Conservation (phyloP, 2,113 vertebrate species). For the Dromaius novaehollandiae region DNA sequence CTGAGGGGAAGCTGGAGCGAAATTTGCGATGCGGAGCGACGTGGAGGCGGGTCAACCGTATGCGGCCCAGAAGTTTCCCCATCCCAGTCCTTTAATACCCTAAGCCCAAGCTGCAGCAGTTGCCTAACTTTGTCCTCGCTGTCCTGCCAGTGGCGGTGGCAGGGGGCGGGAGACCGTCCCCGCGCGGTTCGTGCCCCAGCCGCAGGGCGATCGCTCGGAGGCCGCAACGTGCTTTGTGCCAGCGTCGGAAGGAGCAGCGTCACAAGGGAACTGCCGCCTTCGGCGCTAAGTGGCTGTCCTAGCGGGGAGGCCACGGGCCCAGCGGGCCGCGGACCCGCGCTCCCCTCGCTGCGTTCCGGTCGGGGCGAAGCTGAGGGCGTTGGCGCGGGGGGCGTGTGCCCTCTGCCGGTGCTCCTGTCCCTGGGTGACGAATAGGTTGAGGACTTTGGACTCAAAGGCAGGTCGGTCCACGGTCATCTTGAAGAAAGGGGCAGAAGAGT, state of each 20-base stretch:
- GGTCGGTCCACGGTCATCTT: not conserved
- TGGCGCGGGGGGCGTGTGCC: not conserved
- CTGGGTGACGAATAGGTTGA: not conserved
- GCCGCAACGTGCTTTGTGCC: not conserved
- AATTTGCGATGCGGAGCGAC: fast-evolving
- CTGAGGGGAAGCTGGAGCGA: not conserved
- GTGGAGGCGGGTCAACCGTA: not conserved
- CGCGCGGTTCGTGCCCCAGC: not conserved
- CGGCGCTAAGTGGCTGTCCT: not conserved
- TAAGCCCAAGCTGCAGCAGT: not conserved
- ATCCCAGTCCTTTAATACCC: not conserved
- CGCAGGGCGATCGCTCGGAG: not conserved
- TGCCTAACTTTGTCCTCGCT: not conserved
- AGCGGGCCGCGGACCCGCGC: not conserved
- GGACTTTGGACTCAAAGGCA: not conserved
- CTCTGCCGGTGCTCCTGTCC: not conserved
- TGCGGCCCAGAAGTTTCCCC: not conserved
- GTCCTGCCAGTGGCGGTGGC: not conserved
- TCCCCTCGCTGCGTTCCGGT: not conserved
- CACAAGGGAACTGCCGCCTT: not conserved
- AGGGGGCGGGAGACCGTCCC: not conserved
- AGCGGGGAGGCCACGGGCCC: not conserved
- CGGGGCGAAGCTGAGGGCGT: not conserved
- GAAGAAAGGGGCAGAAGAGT: not conserved
- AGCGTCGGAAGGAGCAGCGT: fast-evolving